Conservation (phyloP, 2,113 vertebrate genomes). For the Scytalopus superciliaris region DNA sequence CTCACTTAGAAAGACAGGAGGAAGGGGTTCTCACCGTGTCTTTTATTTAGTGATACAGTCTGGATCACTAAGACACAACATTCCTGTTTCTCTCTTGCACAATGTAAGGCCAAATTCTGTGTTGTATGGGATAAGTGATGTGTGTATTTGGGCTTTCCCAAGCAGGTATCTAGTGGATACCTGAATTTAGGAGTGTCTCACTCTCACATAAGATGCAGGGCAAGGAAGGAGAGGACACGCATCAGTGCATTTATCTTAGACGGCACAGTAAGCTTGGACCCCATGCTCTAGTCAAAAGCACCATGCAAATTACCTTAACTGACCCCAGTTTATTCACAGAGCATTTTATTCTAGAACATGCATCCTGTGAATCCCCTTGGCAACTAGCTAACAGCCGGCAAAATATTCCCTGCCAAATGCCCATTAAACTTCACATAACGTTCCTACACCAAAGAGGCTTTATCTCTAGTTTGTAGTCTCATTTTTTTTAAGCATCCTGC, state of each 20-base stretch:
- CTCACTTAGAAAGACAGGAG: neutral
- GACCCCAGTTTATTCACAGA: constrained; percentile 13
- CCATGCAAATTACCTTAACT: constrained; percentile 40
- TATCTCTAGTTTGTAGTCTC: constrained; percentile 36
- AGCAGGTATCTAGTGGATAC: neutral
- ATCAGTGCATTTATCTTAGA: neutral
- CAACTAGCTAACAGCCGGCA: constrained; percentile 34
- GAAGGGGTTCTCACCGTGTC: neutral
- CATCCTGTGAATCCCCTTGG: constrained; percentile 46
- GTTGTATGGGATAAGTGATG: neutral
- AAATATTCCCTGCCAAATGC: constrained; percentile 51
- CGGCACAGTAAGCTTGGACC: neutral
- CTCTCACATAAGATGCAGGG: neutral
- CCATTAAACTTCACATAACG: constrained; percentile 60
- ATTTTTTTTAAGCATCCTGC: constrained; percentile 49
- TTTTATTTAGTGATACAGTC: neutral
- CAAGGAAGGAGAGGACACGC: neutral
- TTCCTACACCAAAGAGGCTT: constrained; percentile 38
- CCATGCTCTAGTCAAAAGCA: neutral
- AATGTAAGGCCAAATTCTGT: neutral
- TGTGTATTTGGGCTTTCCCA: neutral
- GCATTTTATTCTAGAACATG: constrained; percentile 40
- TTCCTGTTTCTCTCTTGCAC: neutral
- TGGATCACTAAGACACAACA: fast-evolving
- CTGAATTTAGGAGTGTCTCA: neutral